Percentiles rank a stretch among this genome's conserved stretches.
phyloP scores from a whole-genome alignment of 2,113 vertebrate species.

The Podarcis muralis region DNA sequence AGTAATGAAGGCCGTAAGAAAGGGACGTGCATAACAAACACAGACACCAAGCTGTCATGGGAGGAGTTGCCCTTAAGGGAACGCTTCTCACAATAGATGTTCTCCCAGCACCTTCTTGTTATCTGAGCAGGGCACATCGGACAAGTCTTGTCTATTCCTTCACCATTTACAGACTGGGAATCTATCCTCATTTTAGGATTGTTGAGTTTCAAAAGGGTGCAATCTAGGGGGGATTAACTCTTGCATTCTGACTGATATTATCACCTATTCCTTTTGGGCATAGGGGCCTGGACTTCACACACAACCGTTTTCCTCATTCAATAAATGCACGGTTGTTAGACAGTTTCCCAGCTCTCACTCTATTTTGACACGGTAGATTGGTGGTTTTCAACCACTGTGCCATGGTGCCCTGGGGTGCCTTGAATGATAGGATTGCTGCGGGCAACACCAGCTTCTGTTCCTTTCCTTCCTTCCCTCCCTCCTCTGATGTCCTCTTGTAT shows the following conservation, averaged over 20 bases:
- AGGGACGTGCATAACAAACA: conserved; percentile 62
- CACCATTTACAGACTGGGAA: not conserved
- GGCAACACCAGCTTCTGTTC: no score
- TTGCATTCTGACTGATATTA: not conserved
- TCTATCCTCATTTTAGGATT: no score
- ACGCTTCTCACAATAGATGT: accelerated
- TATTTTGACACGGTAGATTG: not conserved
- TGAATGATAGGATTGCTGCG: no score
- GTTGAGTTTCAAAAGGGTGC: not conserved
- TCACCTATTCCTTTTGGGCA: not conserved
- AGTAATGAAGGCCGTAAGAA: conserved; percentile 64
- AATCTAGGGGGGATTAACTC: not conserved
- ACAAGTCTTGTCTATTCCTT: not conserved
- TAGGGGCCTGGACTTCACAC: not conserved
- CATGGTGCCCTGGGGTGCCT: no score
- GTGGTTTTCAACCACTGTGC: no score
- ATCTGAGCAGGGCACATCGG: accelerated
- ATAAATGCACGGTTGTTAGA: not conserved
- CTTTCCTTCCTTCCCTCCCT: no score
- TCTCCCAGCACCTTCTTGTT: not conserved
- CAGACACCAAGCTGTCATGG: conserved; percentile 33
- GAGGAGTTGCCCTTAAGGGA: conserved; percentile 16
- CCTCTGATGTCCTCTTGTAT: no score
- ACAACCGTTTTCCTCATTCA: not conserved
- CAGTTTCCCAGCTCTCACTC: not conserved